Percentiles rank a stretch among this genome's conserved stretches.
phyloP scores from a whole-genome alignment of 2,888 invertebrate species.

The Apoda limacodes region DNA sequence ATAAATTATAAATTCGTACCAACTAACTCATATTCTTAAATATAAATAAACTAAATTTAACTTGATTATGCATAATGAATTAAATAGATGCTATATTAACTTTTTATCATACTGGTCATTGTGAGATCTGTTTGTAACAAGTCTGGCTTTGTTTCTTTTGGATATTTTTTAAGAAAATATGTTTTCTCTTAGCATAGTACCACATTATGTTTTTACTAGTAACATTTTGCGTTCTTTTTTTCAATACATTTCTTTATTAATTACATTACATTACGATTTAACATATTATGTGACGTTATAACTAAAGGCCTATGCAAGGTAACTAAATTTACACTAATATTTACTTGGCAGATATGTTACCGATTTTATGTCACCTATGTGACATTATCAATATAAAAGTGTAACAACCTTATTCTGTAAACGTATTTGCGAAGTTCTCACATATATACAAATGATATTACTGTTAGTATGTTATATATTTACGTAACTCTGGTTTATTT shows the following conservation, averaged over 20 bases:
- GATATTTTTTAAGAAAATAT: too few relatives aligned
- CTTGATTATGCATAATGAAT: slow-evolving; percentile 34
- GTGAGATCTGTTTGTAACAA: slow-evolving; percentile 60
- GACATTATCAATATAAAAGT: too few relatives aligned
- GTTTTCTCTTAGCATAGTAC: too few relatives aligned
- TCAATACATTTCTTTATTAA: too few relatives aligned
- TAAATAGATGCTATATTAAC: slow-evolving; percentile 31
- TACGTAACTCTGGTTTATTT: too few relatives aligned
- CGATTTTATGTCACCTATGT: slow-evolving; percentile 22
- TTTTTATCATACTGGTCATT: slow-evolving; percentile 55
- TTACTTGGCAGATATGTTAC: slow-evolving; percentile 42
- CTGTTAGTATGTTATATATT: too few relatives aligned
- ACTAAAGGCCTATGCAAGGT: slow-evolving; percentile 26
- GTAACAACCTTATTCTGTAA: too few relatives aligned
- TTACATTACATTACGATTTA: slow-evolving; percentile 19
- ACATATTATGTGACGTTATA: slow-evolving; percentile 10
- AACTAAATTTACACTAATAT: slow-evolving; percentile 37
- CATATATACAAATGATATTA: too few relatives aligned
- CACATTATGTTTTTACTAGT: too few relatives aligned
- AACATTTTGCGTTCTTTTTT: too few relatives aligned
- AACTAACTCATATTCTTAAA: slow-evolving; percentile 44
- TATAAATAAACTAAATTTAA: slow-evolving; percentile 37
- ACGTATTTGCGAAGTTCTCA: too few relatives aligned
- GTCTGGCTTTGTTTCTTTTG: slow-evolving; percentile 52
- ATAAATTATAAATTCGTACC: slow-evolving; percentile 58